Evolutionary conservation across 2,797 vertebrate genomes (phyloP).

Genomic region (Manis pentadactyla): DNA sequence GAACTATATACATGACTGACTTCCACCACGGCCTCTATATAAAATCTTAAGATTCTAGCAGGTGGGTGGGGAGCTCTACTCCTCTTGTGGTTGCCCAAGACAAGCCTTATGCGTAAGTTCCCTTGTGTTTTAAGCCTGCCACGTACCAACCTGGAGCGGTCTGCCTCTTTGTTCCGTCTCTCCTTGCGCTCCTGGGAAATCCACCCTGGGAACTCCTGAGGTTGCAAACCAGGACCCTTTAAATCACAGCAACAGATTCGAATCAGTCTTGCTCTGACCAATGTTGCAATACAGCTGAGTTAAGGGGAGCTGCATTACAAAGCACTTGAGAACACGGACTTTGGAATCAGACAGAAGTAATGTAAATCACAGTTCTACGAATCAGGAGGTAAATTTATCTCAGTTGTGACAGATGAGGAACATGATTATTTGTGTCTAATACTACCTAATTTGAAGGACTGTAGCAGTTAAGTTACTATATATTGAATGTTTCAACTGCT

Average conservation of each 20-base stretch:
- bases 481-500: neutral
- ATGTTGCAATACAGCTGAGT: neutral
- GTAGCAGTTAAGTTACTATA: neutral
- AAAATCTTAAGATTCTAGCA: neutral
- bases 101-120: neutral
- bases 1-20: neutral
- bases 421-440: neutral
- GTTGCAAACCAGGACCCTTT: neutral
- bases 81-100: neutral
- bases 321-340: neutral
- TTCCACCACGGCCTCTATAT: rapidly evolving
- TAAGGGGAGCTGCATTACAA: neutral
- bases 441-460: neutral
- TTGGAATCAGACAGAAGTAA: neutral
- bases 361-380: neutral
- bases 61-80: neutral
- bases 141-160: too few species aligned
- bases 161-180: neutral
- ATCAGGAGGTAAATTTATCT: neutral
- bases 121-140: neutral
- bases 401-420: neutral
- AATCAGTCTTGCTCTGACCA: neutral
- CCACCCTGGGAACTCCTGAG: neutral
- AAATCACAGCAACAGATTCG: neutral
- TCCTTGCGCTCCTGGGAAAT: neutral